Conservation (phyloP, 1,140 invertebrate genomes). For the Apis laboriosa region DNA sequence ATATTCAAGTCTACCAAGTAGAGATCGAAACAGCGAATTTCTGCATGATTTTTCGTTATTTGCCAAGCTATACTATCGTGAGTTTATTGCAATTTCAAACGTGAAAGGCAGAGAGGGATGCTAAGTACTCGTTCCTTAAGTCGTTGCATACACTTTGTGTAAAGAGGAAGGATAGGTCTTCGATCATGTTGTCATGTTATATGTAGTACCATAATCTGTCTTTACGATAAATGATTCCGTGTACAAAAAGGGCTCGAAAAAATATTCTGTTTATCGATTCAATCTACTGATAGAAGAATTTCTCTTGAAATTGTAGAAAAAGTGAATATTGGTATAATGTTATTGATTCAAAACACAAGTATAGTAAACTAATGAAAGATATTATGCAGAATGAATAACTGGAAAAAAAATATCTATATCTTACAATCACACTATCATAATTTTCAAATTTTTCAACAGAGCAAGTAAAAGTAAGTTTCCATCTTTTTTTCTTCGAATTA, state of each 20-base stretch:
- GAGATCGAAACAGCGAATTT: slow-evolving; percentile 39
- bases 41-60: slow-evolving; percentile 26
- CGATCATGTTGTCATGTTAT: slow-evolving; percentile 6
- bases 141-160: not conserved
- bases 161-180: not conserved
- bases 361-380: too few species aligned
- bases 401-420: too few species aligned
- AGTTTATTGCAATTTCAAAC: slow-evolving; percentile 34
- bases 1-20: not conserved
- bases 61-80: slow-evolving; percentile 19
- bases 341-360: too few species aligned
- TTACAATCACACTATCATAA: too few species aligned
- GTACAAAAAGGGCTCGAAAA: not conserved
- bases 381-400: too few species aligned
- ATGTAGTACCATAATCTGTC: slow-evolving; percentile 6
- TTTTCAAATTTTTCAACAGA: too few species aligned
- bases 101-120: not conserved
- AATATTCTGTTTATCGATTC: slow-evolving; percentile 3
- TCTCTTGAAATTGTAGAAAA: not conserved
- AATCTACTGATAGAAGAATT: not conserved
- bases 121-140: not conserved
- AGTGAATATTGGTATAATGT: too few species aligned
- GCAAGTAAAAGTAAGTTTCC: too few species aligned
- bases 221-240: slow-evolving; percentile 25
- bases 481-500: too few species aligned